A percentile compares a stretch with the other conserved stretches of the same genome.
Conservation (phyloP, 1,140 invertebrate species). For the Hetaerina americana region DNA sequence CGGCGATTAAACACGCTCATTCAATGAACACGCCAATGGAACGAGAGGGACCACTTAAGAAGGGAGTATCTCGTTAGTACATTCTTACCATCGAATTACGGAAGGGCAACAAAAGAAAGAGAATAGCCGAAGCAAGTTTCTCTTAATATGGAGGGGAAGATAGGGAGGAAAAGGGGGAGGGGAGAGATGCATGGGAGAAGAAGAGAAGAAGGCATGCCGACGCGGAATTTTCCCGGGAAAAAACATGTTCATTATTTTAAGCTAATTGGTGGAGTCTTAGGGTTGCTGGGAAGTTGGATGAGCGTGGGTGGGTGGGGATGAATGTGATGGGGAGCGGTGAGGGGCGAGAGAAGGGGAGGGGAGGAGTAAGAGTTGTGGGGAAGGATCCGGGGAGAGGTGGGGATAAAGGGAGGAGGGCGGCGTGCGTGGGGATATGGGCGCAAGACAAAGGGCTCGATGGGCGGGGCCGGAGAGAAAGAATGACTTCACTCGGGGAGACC, state of each 20-base stretch:
- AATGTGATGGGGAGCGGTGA: neutral
- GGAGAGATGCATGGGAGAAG: neutral
- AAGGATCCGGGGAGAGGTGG: too few relatives aligned
- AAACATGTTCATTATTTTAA: slow-evolving; percentile 1
- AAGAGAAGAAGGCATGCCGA: too few relatives aligned
- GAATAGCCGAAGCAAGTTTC: neutral
- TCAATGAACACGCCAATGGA: too few relatives aligned
- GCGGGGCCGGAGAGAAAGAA: too few relatives aligned
- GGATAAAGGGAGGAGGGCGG: too few relatives aligned
- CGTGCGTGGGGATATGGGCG: too few relatives aligned
- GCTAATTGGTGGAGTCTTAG: neutral
- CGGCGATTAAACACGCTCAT: too few relatives aligned
- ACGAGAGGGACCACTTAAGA: too few relatives aligned
- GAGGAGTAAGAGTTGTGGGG: too few relatives aligned
- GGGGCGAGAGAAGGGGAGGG: neutral
- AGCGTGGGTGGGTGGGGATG: neutral
- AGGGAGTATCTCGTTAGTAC: neutral
- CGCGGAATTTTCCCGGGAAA: neutral
- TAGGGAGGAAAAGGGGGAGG: neutral
- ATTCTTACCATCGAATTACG: neutral
- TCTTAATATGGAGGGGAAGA: neutral
- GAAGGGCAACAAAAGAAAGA: neutral
- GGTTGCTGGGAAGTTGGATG: neutral
- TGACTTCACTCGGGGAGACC: too few relatives aligned
- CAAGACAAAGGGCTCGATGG: too few relatives aligned